Conservation (phyloP, 92 coral and sea anemone genomes). For the Actinostola sp. region DNA sequence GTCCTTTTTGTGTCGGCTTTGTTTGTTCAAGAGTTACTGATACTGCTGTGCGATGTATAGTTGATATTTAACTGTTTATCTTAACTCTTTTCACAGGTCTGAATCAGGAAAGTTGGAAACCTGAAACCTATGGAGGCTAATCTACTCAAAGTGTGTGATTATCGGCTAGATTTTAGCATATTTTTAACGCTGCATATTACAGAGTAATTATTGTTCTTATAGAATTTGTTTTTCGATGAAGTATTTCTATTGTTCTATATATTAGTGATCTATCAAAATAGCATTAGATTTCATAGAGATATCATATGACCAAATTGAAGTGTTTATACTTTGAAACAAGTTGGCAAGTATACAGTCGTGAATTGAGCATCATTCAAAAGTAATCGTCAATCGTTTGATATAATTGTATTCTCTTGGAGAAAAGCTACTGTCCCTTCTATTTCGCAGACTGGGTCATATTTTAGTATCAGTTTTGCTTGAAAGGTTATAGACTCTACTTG, state of each 20-base stretch:
- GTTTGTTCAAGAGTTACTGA: too few species aligned
- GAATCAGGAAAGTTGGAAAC: too few species aligned
- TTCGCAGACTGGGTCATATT: neutral
- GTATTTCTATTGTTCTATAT: neutral
- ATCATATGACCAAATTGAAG: neutral
- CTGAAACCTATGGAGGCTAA: too few species aligned
- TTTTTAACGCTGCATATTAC: neutral
- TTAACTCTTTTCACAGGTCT: slow-evolving; percentile 2
- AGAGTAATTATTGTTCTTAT: slow-evolving; percentile 2
- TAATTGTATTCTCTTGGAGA: too few species aligned
- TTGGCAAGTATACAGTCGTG: neutral
- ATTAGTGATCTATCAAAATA: neutral
- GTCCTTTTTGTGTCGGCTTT: too few species aligned
- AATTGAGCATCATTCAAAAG: neutral
- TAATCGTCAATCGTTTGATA: neutral
- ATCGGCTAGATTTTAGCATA: neutral
- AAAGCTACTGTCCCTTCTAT: too few species aligned
- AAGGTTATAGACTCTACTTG: neutral
- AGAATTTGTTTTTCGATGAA: neutral
- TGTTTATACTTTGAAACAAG: neutral
- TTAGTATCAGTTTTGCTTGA: neutral
- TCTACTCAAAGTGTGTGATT: too few species aligned
- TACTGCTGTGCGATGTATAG: too few species aligned
- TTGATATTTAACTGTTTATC: too few species aligned
- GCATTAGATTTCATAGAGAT: neutral